A percentile compares a stretch with the other conserved stretches of the same genome.
These are phyloP conservation scores for Panthera uncia DNA, from an alignment of 2,113 vertebrate genomes.

Conservation along the genomic window DNA sequence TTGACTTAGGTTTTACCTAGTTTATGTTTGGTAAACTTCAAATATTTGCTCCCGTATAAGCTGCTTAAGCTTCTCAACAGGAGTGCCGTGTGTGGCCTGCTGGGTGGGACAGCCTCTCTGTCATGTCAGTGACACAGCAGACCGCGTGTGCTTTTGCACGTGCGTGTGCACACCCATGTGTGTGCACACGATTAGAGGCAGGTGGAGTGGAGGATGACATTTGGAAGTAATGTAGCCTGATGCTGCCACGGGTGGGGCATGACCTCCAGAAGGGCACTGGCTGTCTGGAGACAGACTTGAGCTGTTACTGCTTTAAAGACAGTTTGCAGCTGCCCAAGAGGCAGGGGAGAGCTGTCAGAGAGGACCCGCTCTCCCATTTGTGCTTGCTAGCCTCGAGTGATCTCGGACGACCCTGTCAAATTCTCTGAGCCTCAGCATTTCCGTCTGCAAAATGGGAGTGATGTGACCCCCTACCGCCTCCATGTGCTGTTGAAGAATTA, in stretches of 20 bases:
- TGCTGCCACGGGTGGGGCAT: not conserved
- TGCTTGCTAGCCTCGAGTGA: not conserved
- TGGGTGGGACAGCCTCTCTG: not conserved
- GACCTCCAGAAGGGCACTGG: slow-evolving; percentile 31
- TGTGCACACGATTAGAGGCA: not conserved
- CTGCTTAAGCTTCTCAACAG: not conserved
- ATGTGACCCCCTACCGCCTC: too few species aligned
- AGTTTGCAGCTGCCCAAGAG: not conserved
- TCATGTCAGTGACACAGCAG: not conserved
- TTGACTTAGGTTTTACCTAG: slow-evolving; percentile 82
- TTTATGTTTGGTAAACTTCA: slow-evolving; percentile 81
- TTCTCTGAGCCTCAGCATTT: not conserved
- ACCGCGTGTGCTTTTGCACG: not conserved
- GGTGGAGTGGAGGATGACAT: not conserved
- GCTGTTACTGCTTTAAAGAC: not conserved
- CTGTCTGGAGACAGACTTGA: not conserved
- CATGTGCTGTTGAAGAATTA: not conserved
- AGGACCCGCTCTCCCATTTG: not conserved
- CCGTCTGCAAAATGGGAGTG: not conserved
- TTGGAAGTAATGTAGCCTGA: slow-evolving; percentile 16
- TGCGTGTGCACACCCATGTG: rapidly evolving
- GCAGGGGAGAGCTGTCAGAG: not conserved
- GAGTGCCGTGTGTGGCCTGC: not conserved
- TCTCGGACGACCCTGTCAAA: not conserved
- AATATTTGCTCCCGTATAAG: slow-evolving; percentile 71